Base-by-base conservation (phyloP, 2,113 vertebrate species). In the Gallinago undulata region DNA sequence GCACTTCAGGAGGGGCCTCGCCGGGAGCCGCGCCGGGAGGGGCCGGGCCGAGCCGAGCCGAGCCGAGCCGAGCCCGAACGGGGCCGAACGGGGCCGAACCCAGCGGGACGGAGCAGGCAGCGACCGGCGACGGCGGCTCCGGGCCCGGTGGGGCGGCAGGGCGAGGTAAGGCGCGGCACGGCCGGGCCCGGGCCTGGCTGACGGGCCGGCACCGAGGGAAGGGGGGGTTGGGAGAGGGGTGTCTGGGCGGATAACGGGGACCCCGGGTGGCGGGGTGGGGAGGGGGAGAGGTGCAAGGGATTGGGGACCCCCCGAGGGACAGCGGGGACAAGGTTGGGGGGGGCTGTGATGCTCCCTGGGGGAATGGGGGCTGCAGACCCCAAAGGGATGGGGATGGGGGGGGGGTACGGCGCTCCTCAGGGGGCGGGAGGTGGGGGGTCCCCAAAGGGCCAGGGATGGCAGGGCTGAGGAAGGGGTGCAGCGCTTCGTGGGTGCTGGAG, bases 401-500 rank as follows among this genome's bases (percentile, higher is more conserved):
- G 30, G 50, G 31, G 37, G 37, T 19, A 3, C 0, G 5, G 13
- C 5, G 51, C 43, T 76, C 28, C n/a, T 10, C 21, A 2, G 11
- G 31, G 39, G 22, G 13, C 9, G 6, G 56, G 39, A 47, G 22
- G 15, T 21, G 64, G 75, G 39, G 79, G 53, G 53, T 63, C 43
- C 63, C 37, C 69, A 24, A 28, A 57, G 75, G 57, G 47, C 10
- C 7, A 0, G 0, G 62, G 72, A 0, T 5, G 21, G 57, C 19
- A 14, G 53, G 48, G 59, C 23, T 50, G 55, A 47, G 64, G 22
- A 4, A 56, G 39, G 67, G 16, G 74, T 15, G 30, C 55, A 19
- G 33, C 1, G 25, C 7, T 1, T 1, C 4, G 17, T 37, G 39
- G 25, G 53, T 30, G 51, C 60, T 37, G 76, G 51, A 33, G 24